Evolutionary conservation across 2,113 vertebrate genomes (phyloP).

Genomic region (Hydropotes inermis): DNA sequence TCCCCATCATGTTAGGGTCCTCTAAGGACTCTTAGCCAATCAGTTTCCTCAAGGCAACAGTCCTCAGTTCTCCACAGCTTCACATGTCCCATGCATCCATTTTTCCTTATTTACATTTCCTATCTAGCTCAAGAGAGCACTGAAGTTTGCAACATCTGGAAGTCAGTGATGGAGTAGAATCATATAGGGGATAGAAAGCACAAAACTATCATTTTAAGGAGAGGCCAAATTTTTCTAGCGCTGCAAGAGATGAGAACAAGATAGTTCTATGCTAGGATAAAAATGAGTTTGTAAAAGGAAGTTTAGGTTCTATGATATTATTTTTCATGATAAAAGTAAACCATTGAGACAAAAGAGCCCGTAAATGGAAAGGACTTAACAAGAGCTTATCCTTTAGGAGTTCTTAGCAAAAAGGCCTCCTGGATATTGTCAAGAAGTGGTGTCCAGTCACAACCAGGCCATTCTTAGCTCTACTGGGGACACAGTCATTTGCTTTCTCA

Average conservation of each 20-base stretch:
- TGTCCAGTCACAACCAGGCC: background rate
- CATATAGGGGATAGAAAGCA: background rate
- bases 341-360: background rate
- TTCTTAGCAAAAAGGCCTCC: background rate
- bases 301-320: background rate
- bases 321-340: background rate
- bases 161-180: background rate
- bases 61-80: background rate
- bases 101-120: background rate
- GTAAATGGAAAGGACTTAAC: background rate
- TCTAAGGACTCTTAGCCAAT: background rate
- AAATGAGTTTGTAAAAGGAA: background rate
- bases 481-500: constrained; percentile 44
- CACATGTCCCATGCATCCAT: background rate
- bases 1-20: background rate
- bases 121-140: background rate
- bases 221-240: background rate
- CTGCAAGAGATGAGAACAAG: background rate
- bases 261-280: background rate
- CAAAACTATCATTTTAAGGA: background rate
- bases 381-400: background rate
- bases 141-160: background rate
- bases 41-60: background rate
- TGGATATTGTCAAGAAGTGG: background rate
- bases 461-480: background rate